A percentile compares a stretch with the other conserved stretches of the same genome.
Evolutionary conservation across 1,140 invertebrate genomes (phyloP).

Genomic region (Notospermus geniculatus): DNA sequence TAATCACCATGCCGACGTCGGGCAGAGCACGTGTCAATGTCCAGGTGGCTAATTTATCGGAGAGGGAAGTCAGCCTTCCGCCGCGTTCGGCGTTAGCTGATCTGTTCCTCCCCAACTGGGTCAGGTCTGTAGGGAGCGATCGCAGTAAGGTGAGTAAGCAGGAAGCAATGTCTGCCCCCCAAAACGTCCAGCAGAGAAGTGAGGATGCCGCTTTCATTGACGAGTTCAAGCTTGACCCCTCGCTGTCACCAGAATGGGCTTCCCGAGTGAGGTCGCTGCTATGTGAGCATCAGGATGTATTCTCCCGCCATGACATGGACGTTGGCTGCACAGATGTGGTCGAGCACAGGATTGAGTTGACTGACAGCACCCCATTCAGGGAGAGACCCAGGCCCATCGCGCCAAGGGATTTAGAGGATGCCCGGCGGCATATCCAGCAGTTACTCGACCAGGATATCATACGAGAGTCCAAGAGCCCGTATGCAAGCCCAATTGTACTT

Average conservation of each 20-base stretch:
- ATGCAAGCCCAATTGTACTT: slow-evolving; percentile 18
- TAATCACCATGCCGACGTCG: not conserved
- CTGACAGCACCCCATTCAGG: not conserved
- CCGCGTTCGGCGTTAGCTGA: not conserved
- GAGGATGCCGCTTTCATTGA: no score
- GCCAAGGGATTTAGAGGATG: slow-evolving; percentile 45
- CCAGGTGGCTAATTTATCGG: not conserved
- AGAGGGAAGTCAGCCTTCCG: not conserved
- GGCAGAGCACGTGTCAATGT: not conserved
- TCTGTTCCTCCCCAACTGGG: not conserved
- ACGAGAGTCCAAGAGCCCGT: slow-evolving; percentile 14
- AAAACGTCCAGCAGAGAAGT: no score
- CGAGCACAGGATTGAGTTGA: slow-evolving; percentile 11
- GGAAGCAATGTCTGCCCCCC: no score
- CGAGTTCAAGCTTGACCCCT: no score
- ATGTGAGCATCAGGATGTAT: no score
- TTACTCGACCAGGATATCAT: slow-evolving; percentile 17
- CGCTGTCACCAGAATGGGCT: no score
- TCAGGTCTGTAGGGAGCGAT: not conserved
- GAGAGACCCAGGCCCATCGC: slow-evolving; percentile 6
- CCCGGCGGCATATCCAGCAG: slow-evolving; percentile 23
- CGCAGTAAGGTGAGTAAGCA: not conserved
- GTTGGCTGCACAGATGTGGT: not conserved
- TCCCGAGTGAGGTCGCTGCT: no score
- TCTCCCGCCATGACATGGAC: slow-evolving; percentile 3